These are phyloP conservation scores for Cuculus canorus DNA, from an alignment of 2,797 vertebrate genomes.

Conservation along the genomic window DNA sequence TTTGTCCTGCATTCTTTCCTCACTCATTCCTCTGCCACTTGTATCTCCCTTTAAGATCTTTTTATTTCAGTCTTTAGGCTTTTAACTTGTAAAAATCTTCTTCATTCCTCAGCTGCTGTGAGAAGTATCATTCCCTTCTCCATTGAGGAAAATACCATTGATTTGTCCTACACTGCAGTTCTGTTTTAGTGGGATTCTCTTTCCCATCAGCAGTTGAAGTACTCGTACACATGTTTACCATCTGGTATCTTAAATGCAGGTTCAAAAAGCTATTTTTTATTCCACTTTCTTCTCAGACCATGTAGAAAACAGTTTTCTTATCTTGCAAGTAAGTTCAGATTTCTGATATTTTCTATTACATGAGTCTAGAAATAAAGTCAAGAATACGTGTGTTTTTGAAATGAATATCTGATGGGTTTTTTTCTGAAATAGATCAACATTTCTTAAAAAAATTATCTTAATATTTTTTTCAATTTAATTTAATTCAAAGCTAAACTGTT, in stretches of 20 bases:
- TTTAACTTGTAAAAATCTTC: not conserved
- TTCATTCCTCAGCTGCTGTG: not conserved
- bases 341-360: no score
- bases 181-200: not conserved
- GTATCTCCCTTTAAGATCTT: not conserved
- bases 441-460: no score
- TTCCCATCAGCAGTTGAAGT: not conserved
- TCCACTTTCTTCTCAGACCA: no score
- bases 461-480: no score
- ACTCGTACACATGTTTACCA: not conserved
- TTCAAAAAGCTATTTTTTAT: no score
- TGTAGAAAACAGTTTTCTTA: no score
- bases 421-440: no score
- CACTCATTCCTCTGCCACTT: not conserved
- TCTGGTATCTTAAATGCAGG: not conserved
- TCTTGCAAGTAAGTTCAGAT: no score
- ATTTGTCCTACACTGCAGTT: fast-evolving
- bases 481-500: no score
- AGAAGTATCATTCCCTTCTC: fast-evolving
- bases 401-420: no score
- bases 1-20: not conserved
- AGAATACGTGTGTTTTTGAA: no score
- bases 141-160: not conserved
- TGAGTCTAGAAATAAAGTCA: no score
- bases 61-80: not conserved